A percentile compares a stretch with the other conserved stretches of the same genome.
Conservation (phyloP, 2,113 vertebrate genomes). For the Alouatta palliata region DNA sequence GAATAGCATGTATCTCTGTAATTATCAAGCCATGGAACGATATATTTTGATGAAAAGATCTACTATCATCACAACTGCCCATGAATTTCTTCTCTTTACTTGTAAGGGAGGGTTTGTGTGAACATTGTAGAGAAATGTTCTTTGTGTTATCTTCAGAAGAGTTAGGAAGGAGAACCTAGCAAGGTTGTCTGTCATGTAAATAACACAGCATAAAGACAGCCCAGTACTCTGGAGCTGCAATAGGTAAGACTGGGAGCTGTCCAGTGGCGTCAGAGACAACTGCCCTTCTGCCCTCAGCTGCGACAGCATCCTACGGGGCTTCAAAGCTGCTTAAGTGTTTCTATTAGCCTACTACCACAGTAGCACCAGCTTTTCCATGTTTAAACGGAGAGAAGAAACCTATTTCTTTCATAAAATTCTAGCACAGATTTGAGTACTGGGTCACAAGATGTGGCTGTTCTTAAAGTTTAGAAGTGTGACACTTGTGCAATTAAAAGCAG, state of each 20-base stretch:
- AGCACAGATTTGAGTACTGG: background rate
- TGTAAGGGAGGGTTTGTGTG: background rate
- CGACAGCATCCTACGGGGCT: background rate
- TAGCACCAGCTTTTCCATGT: background rate
- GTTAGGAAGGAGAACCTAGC: background rate
- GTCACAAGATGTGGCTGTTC: background rate
- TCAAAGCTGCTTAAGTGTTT: background rate
- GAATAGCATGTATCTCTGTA: background rate
- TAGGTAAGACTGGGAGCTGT: background rate
- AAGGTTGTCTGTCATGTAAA: background rate
- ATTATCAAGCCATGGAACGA: background rate
- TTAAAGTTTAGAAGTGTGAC: background rate
- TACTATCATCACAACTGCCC: background rate
- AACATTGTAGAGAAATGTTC: background rate
- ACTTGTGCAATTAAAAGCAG: background rate
- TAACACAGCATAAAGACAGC: background rate
- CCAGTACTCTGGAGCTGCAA: too few species aligned
- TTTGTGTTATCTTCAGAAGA: background rate
- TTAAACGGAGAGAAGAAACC: background rate
- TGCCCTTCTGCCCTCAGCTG: background rate
- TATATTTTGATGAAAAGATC: background rate
- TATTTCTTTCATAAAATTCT: conserved; percentile 5
- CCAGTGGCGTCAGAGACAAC: background rate
- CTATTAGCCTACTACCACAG: background rate
- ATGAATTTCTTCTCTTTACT: background rate